phyloP scores from a whole-genome alignment of 2,113 vertebrate genomes.

The Dascyllus trimaculatus region DNA sequence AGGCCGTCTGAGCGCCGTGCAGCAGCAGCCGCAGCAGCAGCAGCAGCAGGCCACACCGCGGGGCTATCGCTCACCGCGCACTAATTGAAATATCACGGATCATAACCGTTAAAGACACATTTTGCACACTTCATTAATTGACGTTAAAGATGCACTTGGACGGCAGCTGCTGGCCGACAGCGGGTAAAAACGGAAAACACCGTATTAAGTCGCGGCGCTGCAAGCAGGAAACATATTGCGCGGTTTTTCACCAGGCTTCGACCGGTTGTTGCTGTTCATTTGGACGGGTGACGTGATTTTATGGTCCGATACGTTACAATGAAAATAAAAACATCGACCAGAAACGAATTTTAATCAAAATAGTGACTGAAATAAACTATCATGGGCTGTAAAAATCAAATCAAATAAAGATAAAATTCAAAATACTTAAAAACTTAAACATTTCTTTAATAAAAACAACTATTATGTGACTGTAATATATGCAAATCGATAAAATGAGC shows the following conservation, averaged over 20 bases:
- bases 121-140: conserved; percentile 91
- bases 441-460: too few relatives aligned
- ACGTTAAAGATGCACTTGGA: conserved; percentile 88
- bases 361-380: too few relatives aligned
- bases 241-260: conserved; percentile 35
- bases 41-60: conserved; percentile 55
- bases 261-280: conserved; percentile 42
- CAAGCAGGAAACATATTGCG: conserved; percentile 58
- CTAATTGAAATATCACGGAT: conserved; percentile 88
- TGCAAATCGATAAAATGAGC: too few relatives aligned
- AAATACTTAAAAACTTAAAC: too few relatives aligned
- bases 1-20: conserved; percentile 22
- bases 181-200: conserved; percentile 82
- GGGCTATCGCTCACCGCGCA: conserved; percentile 58
- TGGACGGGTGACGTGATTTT: neutral
- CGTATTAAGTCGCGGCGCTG: conserved; percentile 60
- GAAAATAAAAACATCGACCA: neutral
- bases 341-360: neutral
- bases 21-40: neutral
- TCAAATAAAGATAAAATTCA: too few relatives aligned
- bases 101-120: conserved; percentile 88
- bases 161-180: conserved; percentile 88
- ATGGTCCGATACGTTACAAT: neutral
- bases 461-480: too few relatives aligned
- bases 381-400: too few relatives aligned